Percentiles rank a stretch among this genome's conserved stretches.
phyloP scores from a whole-genome alignment of 2,888 invertebrate genomes.

The Scaptomyza cyrtandrae region DNA sequence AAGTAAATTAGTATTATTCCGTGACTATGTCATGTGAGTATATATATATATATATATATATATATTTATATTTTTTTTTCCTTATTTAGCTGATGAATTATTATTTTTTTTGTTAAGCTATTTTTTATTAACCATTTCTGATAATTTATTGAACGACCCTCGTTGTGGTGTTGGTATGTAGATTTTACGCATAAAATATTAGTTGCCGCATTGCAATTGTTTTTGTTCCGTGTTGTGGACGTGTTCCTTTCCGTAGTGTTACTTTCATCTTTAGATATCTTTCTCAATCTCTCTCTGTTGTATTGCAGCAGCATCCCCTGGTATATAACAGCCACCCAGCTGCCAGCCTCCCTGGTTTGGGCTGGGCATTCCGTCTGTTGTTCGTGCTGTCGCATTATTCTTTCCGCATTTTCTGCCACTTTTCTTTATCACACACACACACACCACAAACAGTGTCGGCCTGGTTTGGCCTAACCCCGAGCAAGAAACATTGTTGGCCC shows the following conservation, averaged over 20 bases:
- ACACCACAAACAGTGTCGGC: conserved; percentile 36
- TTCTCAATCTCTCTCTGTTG: conserved; percentile 72
- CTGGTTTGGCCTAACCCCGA: conserved; percentile 59
- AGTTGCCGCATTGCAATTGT: conserved; percentile 78
- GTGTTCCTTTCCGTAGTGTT: no score
- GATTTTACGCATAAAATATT: conserved; percentile 79
- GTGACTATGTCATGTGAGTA: no score
- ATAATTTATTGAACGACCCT: conserved; percentile 23
- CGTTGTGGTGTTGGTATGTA: conserved; percentile 26
- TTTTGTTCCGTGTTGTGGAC: conserved; percentile 68
- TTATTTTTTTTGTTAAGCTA: no score
- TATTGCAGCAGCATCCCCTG: conserved; percentile 31
- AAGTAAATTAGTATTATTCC: no score
- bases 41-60: no score
- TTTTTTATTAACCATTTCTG: no score
- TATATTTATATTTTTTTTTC: no score
- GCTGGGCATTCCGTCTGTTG: conserved; percentile 64
- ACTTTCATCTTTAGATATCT: no score
- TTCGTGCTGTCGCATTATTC: conserved; percentile 81
- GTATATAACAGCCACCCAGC: conserved; percentile 11
- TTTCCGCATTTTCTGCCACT: conserved; percentile 79
- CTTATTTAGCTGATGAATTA: no score
- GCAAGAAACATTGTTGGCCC: conserved; percentile 18
- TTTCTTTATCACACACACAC: conserved; percentile 70
- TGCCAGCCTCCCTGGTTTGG: no score